Conservation (phyloP, 2,797 vertebrate genomes). For the Pachyuromys duprasi region DNA sequence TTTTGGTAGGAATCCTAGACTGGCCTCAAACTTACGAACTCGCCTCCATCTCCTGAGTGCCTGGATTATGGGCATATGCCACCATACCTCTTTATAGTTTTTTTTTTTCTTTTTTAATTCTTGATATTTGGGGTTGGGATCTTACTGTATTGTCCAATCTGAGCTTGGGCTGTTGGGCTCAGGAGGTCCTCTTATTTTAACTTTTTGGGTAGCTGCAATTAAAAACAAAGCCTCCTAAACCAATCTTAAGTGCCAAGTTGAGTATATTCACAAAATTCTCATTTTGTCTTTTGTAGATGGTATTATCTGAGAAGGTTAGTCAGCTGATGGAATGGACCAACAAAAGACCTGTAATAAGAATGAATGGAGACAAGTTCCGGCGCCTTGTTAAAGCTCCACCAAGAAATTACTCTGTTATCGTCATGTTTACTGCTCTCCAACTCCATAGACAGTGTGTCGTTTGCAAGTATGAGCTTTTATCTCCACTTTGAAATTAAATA, state of each 20-base stretch:
- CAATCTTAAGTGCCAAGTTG: conserved; percentile 45
- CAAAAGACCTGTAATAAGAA: conserved; percentile 95
- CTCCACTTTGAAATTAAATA: conserved; percentile 66
- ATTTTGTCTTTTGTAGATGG: conserved; percentile 88
- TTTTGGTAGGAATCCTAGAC: background rate
- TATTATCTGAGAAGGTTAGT: conserved; percentile 96
- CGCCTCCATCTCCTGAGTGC: background rate
- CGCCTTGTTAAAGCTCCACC: conserved; percentile 96
- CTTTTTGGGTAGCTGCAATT: background rate
- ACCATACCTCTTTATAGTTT: background rate
- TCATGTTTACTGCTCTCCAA: conserved; percentile 99
- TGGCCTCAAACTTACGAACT: background rate
- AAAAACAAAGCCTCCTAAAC: background rate
- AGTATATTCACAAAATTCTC: conserved; percentile 47
- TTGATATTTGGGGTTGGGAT: background rate
- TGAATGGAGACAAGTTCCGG: conserved; percentile 98
- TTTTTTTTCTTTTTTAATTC: background rate
- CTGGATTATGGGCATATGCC: background rate
- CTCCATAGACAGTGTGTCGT: conserved; percentile 96
- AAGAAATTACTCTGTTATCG: conserved; percentile 96
- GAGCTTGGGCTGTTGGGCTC: background rate
- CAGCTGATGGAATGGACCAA: conserved; percentile 98
- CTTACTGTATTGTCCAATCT: background rate
- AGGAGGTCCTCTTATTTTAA: background rate
- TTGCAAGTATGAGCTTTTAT: conserved; percentile 92